Conservation (phyloP, 2,113 vertebrate species). For the Cyanoramphus novaezelandiae region DNA sequence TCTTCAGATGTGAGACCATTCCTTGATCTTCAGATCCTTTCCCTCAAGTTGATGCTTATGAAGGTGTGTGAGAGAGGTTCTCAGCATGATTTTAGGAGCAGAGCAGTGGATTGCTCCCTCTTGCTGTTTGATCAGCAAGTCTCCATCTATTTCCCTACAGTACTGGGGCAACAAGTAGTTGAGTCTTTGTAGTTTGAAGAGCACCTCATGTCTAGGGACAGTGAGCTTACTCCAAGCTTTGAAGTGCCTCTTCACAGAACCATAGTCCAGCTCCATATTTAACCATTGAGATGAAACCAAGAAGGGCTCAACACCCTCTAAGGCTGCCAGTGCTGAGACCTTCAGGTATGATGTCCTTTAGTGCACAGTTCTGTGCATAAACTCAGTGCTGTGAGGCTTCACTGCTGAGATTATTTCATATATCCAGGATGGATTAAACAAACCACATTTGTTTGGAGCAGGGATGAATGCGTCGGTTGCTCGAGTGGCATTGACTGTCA, state of each 20-base stretch:
- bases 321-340: background rate
- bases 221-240: background rate
- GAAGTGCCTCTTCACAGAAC: background rate
- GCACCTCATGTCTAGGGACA: background rate
- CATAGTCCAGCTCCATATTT: background rate
- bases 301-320: background rate
- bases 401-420: background rate
- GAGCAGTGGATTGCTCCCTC: background rate
- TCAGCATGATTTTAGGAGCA: background rate
- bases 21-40: background rate
- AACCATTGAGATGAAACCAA: background rate
- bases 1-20: background rate
- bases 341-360: fast-evolving
- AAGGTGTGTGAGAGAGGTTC: background rate
- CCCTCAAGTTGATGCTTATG: background rate
- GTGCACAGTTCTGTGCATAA: fast-evolving
- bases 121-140: background rate
- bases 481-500: background rate
- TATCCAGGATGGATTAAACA: background rate
- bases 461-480: background rate
- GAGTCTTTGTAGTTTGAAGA: background rate
- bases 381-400: background rate
- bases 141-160: background rate
- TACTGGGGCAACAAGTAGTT: background rate
- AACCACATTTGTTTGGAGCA: fast-evolving